Base-by-base conservation (phyloP, 2,113 vertebrate genomes). In the Shinisaurus crocodilurus region DNA sequence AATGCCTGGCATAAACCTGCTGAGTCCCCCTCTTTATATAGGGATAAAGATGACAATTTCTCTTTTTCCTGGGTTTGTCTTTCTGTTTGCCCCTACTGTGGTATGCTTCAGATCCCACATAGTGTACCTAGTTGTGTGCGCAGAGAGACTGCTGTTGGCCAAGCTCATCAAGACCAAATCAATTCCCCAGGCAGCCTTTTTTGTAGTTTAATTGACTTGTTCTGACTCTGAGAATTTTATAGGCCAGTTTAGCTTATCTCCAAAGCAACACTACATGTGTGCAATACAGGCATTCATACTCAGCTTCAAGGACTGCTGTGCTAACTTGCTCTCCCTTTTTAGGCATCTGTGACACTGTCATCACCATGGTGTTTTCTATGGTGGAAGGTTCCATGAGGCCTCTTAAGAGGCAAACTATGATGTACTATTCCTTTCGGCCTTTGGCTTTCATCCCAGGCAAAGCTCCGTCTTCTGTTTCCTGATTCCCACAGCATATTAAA, bases 241-340 rank as follows among this genome's bases (percentile, higher is more conserved):
- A 20, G 90, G 80, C 54, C 92, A 89, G 57, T 77, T 93, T 91
- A 91, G 76, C 91, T 93, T 92, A 90, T 94, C 91, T 85, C 5
- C 29, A 91, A 82, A 91, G 81, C 54, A 91, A 72, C 81, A 86
- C 48, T 65, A 60, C 87, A 85, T 88, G 57, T 45, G 40, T 50
- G 88, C 89, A 87, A 89, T 5, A 27, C 74, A 94, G 91, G 89
- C 88, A 88, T 94, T 94, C 91, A 20, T 40, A 87, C 29, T 90
- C 85, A 82, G 81, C 85, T 91, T 88, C 94, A 95, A 90, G 88
- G 93, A 87, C 48, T 89, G 77, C 81, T 85, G 75, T 8, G 75
- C 70, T 77, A 89, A 90, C 86, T 85, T 9, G 86, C 91, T 94
- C 95, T 92, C 83, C 92, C 90, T 88, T 93, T 82, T 87, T 85